Percentiles rank a stretch among this genome's conserved stretches.
Evolutionary conservation across 1,140 invertebrate genomes (phyloP).

Genomic region (Ceratina australensis): DNA sequence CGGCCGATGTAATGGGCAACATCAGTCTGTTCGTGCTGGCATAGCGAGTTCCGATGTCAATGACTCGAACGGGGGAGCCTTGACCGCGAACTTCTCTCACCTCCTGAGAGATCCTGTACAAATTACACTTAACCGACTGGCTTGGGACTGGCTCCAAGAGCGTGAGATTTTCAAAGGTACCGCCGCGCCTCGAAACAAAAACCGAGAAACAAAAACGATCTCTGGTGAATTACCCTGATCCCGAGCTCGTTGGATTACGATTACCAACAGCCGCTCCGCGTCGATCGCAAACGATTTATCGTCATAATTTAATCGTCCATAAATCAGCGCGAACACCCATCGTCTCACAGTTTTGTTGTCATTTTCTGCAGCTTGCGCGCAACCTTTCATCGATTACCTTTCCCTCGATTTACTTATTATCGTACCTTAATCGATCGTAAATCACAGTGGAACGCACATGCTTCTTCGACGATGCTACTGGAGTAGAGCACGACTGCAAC

Average conservation of each 20-base stretch:
- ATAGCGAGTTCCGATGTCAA: constrained; percentile 62
- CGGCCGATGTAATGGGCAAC: constrained; percentile 56
- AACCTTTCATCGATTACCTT: accelerated
- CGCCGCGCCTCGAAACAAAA: constrained; percentile 14
- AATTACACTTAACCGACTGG: constrained; percentile 56
- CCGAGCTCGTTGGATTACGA: constrained; percentile 37
- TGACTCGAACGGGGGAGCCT: constrained; percentile 68
- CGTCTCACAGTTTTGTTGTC: neutral
- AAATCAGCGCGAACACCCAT: neutral
- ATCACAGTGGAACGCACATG: neutral
- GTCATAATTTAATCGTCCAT: constrained; percentile 42
- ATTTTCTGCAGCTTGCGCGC: neutral
- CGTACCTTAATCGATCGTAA: too few relatives aligned
- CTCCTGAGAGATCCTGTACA: constrained; percentile 61
- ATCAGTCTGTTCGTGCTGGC: constrained; percentile 55
- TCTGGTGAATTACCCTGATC: constrained; percentile 21
- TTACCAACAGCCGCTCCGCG: constrained; percentile 26
- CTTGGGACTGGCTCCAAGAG: constrained; percentile 28
- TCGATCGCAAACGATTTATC: constrained; percentile 53
- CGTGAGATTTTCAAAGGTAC: constrained; percentile 51
- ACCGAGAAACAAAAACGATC: neutral
- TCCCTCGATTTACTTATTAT: too few relatives aligned
- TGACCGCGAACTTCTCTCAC: constrained; percentile 69
- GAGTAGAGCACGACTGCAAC: constrained; percentile 6
- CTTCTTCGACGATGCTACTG: neutral